Conservation (phyloP, 2,797 vertebrate genomes). For the Microchirus variegatus region DNA sequence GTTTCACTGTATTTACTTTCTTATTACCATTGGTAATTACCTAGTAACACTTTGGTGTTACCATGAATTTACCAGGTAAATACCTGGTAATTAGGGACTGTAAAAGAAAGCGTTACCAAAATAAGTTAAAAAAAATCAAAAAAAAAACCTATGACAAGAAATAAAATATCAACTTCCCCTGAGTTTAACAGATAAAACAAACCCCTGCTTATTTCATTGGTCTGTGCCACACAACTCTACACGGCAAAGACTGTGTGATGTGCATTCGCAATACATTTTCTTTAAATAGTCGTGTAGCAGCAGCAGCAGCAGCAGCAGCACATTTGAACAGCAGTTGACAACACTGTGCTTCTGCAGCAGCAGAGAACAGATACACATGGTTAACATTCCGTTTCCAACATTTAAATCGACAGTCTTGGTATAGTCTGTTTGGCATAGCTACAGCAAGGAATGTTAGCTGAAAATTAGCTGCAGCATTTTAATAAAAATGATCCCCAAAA, state of each 20-base stretch:
- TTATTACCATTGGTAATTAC: no score
- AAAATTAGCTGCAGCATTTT: no score
- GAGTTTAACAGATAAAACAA: constrained; percentile 6
- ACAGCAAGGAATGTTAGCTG: constrained; percentile 1
- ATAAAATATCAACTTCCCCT: constrained; percentile 30
- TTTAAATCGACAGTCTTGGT: neutral
- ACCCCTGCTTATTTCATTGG: constrained; percentile 1
- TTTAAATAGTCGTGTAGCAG: constrained; percentile 52
- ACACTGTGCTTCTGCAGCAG: neutral
- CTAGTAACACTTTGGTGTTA: no score
- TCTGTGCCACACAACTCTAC: neutral
- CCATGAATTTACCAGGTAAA: no score
- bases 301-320: no score
- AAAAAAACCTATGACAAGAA: constrained; percentile 33
- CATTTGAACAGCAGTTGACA: constrained; percentile 12
- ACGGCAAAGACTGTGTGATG: constrained; percentile 2
- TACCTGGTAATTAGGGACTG: no score
- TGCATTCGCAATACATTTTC: constrained; percentile 64
- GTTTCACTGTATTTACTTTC: no score
- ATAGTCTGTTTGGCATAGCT: no score
- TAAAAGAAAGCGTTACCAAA: no score
- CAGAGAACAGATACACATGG: no score
- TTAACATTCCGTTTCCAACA: no score
- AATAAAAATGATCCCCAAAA: no score
- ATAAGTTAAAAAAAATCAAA: constrained; percentile 72